These are phyloP conservation scores for Phocoena sinus DNA, from an alignment of 2,113 vertebrate species.

Conservation along the genomic window DNA sequence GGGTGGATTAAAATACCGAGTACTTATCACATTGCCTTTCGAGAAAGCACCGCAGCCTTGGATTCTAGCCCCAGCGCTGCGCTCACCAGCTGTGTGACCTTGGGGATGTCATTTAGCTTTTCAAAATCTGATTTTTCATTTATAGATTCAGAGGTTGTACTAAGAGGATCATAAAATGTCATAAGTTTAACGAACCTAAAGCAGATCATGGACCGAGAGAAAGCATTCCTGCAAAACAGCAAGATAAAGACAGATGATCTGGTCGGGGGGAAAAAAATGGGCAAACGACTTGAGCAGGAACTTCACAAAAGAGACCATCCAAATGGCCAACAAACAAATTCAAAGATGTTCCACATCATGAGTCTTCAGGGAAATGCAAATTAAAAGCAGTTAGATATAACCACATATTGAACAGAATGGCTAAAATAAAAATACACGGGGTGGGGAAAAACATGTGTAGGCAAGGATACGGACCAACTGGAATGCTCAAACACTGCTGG, in stretches of 20 bases:
- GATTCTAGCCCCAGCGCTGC: background rate
- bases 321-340: background rate
- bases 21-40: background rate
- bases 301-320: background rate
- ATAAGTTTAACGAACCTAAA: background rate
- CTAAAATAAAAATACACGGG: background rate
- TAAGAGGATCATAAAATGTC: background rate
- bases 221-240: background rate
- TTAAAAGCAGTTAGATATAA: background rate
- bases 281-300: background rate
- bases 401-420: background rate
- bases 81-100: background rate
- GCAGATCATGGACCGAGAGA: background rate
- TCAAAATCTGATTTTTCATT: background rate
- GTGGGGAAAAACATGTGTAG: background rate
- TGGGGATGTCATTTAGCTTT: background rate
- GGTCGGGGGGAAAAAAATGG: background rate
- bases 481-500: background rate
- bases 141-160: background rate
- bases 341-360: background rate
- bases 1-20: background rate
- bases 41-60: background rate
- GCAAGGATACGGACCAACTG: background rate
- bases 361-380: background rate
- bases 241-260: background rate